Evolutionary conservation across 2,113 vertebrate genomes (phyloP).

Genomic region (Cochlearius cochlearius): DNA sequence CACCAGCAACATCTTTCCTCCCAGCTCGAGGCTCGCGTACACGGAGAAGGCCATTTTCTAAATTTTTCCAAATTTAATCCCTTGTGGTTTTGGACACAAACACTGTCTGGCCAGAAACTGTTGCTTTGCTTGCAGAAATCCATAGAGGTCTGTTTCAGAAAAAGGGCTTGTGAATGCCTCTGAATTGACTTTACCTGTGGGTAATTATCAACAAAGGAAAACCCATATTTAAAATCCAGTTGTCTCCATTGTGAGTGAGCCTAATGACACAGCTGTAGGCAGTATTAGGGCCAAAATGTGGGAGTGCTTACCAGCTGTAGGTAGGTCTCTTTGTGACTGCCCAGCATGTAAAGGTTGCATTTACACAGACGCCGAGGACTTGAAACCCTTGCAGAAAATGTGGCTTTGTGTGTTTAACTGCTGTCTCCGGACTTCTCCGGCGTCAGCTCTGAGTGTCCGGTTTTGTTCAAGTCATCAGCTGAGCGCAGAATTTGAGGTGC

Average conservation of each 20-base stretch:
- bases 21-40: constrained; percentile 4
- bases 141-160: constrained; percentile 56
- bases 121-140: constrained; percentile 54
- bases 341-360: neutral
- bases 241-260: neutral
- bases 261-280: neutral
- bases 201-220: neutral
- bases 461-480: neutral
- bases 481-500: neutral
- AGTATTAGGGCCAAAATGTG: neutral
- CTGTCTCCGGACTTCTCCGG: neutral
- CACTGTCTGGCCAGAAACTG: constrained; percentile 55
- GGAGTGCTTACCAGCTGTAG: neutral
- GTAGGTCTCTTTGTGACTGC: neutral
- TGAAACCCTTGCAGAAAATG: neutral
- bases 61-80: neutral
- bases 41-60: constrained; percentile 63
- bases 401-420: neutral
- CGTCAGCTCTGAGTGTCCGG: fast-evolving
- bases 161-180: neutral
- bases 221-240: neutral
- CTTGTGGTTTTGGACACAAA: constrained; percentile 76
- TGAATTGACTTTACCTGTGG: neutral
- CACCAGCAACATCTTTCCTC: neutral
- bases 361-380: neutral